Conservation (phyloP, 2,113 vertebrate genomes). For the Sinocyclocheilus maitianheensis region DNA sequence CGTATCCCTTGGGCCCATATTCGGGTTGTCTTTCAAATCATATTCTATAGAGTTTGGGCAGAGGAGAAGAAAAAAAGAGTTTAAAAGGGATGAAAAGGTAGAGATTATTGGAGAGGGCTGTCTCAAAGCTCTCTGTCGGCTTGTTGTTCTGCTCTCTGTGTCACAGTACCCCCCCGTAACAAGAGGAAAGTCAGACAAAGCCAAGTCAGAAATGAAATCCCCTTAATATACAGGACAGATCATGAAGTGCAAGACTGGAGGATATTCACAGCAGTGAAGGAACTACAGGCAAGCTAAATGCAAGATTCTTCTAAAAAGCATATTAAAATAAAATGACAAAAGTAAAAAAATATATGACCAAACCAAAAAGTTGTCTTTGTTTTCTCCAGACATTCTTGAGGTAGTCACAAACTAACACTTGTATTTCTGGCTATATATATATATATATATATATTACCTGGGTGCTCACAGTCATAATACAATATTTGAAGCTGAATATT, state of each 20-base stretch:
- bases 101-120: conserved; percentile 56
- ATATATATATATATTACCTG: too few relatives aligned
- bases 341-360: background rate
- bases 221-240: background rate
- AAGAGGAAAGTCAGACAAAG: background rate
- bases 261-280: background rate
- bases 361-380: too few relatives aligned
- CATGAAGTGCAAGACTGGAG: background rate
- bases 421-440: background rate
- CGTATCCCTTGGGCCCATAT: conserved; percentile 2
- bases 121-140: conserved; percentile 29
- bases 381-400: background rate
- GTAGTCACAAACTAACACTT: background rate
- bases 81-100: conserved; percentile 24
- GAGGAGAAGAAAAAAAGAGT: conserved; percentile 6
- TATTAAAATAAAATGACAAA: background rate
- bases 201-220: conserved; percentile 6
- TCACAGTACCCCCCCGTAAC: conserved; percentile 2
- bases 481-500: background rate
- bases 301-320: background rate
- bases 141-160: conserved; percentile 26
- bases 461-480: too few relatives aligned
- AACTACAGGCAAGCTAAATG: background rate
- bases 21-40: conserved; percentile 28
- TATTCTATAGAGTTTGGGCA: conserved; percentile 16